Conservation (phyloP, 2,797 vertebrate genomes). For the Allobates femoralis region DNA sequence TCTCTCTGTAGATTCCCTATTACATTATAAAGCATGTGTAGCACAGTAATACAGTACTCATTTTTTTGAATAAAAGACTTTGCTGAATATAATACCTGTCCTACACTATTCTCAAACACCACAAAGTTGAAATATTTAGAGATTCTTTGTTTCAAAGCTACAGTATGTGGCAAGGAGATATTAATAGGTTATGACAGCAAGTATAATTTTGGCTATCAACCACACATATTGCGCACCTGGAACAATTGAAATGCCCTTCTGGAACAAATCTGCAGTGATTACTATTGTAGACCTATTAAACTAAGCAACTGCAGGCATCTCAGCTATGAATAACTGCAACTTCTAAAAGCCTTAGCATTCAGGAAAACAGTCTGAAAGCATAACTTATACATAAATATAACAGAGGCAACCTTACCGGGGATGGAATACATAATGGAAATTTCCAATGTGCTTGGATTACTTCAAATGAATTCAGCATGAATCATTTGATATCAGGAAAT, state of each 20-base stretch:
- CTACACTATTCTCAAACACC: neutral
- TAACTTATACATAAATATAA: conserved; percentile 48
- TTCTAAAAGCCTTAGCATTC: conserved; percentile 32
- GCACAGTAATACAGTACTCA: neutral
- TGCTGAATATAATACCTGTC: neutral
- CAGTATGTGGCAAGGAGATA: conserved; percentile 36
- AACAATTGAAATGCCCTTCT: conserved; percentile 54
- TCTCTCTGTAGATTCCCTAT: neutral
- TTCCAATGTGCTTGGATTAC: conserved; percentile 46
- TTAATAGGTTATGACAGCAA: conserved; percentile 56
- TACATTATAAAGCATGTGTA: neutral
- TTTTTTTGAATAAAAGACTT: neutral
- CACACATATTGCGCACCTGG: conserved; percentile 52
- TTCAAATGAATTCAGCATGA: conserved; percentile 32
- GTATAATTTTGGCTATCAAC: conserved; percentile 43
- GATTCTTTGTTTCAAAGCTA: conserved; percentile 11
- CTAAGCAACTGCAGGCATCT: conserved; percentile 53
- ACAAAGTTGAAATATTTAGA: conserved; percentile 46
- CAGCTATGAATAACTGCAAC: conserved; percentile 43
- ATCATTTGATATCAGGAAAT: conserved; percentile 41
- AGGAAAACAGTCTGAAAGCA: conserved; percentile 27
- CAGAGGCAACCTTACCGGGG: conserved; percentile 1
- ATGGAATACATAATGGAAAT: conserved; percentile 50
- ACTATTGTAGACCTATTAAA: conserved; percentile 50
- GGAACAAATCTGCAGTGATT: conserved; percentile 60